Evolutionary conservation across 2,888 invertebrate genomes (phyloP), one percentile per base, ranked within the genome.

Genomic region (Lacanobia wlatinum): DNA sequence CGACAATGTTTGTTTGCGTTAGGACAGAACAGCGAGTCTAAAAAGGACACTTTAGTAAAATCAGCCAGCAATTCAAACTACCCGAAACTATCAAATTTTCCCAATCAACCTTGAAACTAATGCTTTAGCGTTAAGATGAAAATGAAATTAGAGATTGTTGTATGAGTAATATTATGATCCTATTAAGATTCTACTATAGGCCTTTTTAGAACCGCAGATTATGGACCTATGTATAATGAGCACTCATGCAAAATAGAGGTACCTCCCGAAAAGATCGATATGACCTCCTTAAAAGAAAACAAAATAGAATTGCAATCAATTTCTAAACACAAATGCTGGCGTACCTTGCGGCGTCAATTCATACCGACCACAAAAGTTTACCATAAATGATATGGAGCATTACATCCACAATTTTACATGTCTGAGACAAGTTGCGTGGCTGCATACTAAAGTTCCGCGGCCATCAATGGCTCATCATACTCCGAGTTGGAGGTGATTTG

Each of bases 401-500:
- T n/a, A n/a, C n/a, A 38, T 56, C 55, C 34, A 64, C 48, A 67
- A 64, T 16, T 56, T 52, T 28, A 64, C 43, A 67, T 67, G n/a
- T 55, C 43, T 46, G 4, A 68, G 28, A 64, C 34, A 61, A 58
- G 43, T 63, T 71, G 52, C 48, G 43, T 65, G 56, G 67, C 38
- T 53, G 43, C 53, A 16, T 70, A 67, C 43, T 23, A 50, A 76
- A 66, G 66, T 70, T 60, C 70, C 71, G 53, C 52, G 67, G 82
- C 75, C 85, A 89, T 90, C 85, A 87, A 85, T 83, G 78, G 82
- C 85, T 80, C 87, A 87, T 88, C 80, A 89, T 76, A 84, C 79
- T 64, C 83, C 72, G 71, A 84, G 80, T 77, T 80, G 85, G 56
- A 84, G 81, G 85, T 84, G 84, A 89, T 89, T 88, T 88, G 83